Evolutionary conservation across 2,113 vertebrate species (phyloP).

Genomic region (Clarias magur): DNA sequence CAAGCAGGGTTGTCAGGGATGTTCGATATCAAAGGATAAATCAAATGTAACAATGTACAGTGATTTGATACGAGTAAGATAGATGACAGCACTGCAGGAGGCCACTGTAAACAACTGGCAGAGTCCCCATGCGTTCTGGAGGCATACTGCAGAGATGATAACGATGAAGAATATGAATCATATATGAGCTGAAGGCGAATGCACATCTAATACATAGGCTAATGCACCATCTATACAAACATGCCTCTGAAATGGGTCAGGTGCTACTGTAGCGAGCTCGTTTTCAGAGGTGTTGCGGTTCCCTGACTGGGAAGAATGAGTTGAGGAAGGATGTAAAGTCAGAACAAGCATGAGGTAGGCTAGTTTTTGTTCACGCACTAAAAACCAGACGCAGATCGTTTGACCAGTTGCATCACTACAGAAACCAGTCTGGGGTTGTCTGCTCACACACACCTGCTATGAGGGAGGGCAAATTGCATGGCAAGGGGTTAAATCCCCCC

Average conservation of each 20-base stretch:
- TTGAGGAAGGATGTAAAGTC: neutral
- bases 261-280: neutral
- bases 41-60: conserved; percentile 4
- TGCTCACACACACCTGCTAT: conserved; percentile 47
- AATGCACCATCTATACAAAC: neutral
- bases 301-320: neutral
- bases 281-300: neutral
- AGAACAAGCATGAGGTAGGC: conserved; percentile 22
- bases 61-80: conserved; percentile 19
- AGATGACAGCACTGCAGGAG: conserved; percentile 18
- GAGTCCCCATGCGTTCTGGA: neutral
- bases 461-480: conserved; percentile 16
- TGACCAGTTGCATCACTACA: conserved; percentile 44
- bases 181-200: conserved; percentile 30
- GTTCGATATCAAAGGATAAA: conserved; percentile 16
- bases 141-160: conserved; percentile 10
- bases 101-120: conserved; percentile 11
- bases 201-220: conserved; percentile 19
- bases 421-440: conserved; percentile 6
- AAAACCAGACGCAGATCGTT: conserved; percentile 59
- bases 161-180: conserved; percentile 20
- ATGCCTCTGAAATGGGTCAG: conserved; percentile 9
- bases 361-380: conserved; percentile 43
- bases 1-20: conserved; percentile 2
- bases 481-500: conserved; percentile 48